These are phyloP conservation scores for Notarius lentiginosus DNA, from an alignment of 2,113 vertebrate species.

Conservation along the genomic window DNA sequence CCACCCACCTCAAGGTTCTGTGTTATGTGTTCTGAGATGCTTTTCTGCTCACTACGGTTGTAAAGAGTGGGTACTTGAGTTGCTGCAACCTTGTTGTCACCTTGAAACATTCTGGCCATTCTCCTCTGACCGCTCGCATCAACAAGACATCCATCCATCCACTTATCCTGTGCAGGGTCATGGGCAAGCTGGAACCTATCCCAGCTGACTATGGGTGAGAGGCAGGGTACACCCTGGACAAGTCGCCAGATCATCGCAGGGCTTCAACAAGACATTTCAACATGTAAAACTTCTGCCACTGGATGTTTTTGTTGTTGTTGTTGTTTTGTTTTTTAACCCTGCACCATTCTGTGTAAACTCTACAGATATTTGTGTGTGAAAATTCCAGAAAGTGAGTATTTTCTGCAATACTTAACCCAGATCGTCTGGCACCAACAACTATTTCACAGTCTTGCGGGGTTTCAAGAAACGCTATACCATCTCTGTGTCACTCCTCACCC, in stretches of 20 bases:
- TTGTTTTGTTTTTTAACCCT: not conserved
- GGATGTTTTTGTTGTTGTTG: not conserved
- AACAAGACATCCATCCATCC: too few species aligned
- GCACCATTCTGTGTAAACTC: too few species aligned
- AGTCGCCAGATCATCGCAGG: too few species aligned
- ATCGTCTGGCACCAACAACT: not conserved
- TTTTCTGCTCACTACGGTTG: not conserved
- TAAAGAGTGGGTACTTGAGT: not conserved
- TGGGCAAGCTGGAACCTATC: too few species aligned
- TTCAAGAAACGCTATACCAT: too few species aligned
- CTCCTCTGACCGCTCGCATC: too few species aligned
- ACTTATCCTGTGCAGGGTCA: too few species aligned
- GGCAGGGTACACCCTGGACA: too few species aligned
- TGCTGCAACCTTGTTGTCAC: not conserved
- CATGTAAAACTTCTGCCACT: not conserved
- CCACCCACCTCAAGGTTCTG: too few species aligned
- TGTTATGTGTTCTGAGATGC: not conserved
- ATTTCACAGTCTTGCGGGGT: not conserved
- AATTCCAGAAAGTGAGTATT: not conserved
- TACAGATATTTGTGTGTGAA: not conserved
- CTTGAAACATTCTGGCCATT: too few species aligned
- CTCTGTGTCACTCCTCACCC: too few species aligned
- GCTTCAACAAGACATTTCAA: not conserved
- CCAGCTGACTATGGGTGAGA: too few species aligned
- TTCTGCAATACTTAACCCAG: not conserved